Base-by-base conservation (phyloP, 2,113 vertebrate genomes). In the Rousettus leschenaultii region DNA sequence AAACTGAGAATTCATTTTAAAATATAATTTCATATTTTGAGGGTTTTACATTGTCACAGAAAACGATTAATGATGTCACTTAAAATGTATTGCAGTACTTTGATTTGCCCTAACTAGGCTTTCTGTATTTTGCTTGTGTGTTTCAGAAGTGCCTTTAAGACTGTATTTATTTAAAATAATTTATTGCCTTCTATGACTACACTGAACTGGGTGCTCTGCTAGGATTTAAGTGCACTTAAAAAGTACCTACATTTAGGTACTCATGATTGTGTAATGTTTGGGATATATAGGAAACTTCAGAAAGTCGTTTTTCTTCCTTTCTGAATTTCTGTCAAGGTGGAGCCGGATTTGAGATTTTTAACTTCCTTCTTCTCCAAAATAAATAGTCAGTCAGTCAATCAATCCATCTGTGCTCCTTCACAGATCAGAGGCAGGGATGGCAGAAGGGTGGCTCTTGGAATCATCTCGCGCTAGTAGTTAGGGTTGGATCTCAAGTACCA, bases 81-180 rank as follows among this genome's bases (percentile, higher is more conserved):
- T 87, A 82, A 92, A 80, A 92, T 66, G 48, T n/a, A 73, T 65
- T 91, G 63, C 35, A 82, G 40, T 63, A 75, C 48, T 86, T 86
- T 68, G 38, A 68, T 75, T 68, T 24, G 33, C 40, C 40, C 75
- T 83, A 83, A 75, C 38, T 92, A 51, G 24, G 10, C 21, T 82
- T 92, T 87, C 55, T 92, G 1, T 92, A 22, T 88, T 75, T 88
- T 79, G 38, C 63, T 87, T 80, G 22, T 91, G 35, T 73, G 82
- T 40, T 95, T 86, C 65, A 73, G 35, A 80, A 79, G 24, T 65
- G 12, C 43, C 74, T 92, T 57, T 82, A 33, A 65, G 65, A 86
- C 33, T 65, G 30, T 63, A 45, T 68, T 55, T 28, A 88, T 92
- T 88, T 68, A 68, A 83, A 75, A 61, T 51, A 57, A 57, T 66